Conservation (phyloP, 2,113 vertebrate genomes). For the Pituophis catenifer region DNA sequence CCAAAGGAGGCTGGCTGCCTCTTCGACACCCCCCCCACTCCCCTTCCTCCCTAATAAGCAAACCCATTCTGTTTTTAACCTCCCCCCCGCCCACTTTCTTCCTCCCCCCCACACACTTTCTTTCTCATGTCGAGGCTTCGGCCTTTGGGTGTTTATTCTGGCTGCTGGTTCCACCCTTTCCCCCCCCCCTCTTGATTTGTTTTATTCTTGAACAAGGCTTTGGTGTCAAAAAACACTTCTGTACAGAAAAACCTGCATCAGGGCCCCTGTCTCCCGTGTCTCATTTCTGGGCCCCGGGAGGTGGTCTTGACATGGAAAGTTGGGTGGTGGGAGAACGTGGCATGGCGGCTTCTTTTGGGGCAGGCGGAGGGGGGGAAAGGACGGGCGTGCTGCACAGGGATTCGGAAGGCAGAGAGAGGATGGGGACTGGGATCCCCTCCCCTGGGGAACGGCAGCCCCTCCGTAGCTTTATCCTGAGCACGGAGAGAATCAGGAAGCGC, state of each 20-base stretch:
- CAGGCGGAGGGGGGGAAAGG: not conserved
- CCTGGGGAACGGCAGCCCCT: not conserved
- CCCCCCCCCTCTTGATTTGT: conserved; percentile 57
- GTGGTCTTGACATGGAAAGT: not conserved
- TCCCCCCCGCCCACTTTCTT: not conserved
- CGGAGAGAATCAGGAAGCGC: not conserved
- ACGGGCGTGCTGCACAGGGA: too few species aligned
- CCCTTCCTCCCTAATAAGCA: not conserved
- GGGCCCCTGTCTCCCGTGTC: conserved; percentile 65
- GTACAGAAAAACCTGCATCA: conserved; percentile 77
- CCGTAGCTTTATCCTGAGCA: not conserved
- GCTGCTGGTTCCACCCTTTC: conserved; percentile 59
- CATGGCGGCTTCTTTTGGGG: too few species aligned
- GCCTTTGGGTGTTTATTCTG: conserved; percentile 73
- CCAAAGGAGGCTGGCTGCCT: conserved; percentile 35
- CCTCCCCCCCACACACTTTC: too few species aligned
- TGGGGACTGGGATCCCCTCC: not conserved
- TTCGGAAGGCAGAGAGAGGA: not conserved
- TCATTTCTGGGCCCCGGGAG: conserved; percentile 38
- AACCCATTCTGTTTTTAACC: not conserved
- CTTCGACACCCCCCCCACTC: not conserved
- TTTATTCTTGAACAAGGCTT: conserved; percentile 74
- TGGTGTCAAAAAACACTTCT: conserved; percentile 79
- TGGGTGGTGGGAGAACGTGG: too few species aligned
- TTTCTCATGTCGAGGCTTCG: conserved; percentile 53